Conservation (phyloP, 2,113 vertebrate species). For the Hiodon alosoides region DNA sequence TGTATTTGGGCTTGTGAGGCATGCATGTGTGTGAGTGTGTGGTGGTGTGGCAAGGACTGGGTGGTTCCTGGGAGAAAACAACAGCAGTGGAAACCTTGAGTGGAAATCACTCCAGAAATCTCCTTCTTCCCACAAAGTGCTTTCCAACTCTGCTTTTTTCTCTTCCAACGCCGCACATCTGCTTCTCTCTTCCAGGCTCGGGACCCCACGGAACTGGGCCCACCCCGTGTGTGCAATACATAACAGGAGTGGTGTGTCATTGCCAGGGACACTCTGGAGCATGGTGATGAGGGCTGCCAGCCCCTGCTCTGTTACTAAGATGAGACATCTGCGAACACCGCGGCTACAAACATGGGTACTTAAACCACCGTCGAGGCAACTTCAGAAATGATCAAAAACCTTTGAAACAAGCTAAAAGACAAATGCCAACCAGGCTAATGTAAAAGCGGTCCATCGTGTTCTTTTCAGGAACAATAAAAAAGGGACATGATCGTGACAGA, state of each 20-base stretch:
- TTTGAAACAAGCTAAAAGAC: neutral
- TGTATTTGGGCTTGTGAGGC: neutral
- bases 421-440: neutral
- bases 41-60: neutral
- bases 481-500: neutral
- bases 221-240: neutral
- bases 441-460: neutral
- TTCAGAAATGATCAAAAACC: neutral
- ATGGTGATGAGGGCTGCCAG: too few species aligned
- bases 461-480: neutral
- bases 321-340: too few species aligned
- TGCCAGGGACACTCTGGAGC: too few species aligned
- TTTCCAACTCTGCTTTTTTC: neutral
- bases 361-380: too few species aligned
- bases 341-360: too few species aligned
- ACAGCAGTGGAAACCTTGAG: constrained; percentile 7
- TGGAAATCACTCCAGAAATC: constrained; percentile 11
- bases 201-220: neutral
- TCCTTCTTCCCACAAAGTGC: neutral
- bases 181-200: neutral
- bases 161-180: neutral
- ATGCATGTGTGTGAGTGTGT: neutral
- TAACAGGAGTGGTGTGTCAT: neutral
- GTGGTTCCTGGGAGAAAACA: neutral
- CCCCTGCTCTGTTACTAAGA: too few species aligned